phyloP scores from a whole-genome alignment of 2,113 vertebrate genomes.

The Varanus salvator region DNA sequence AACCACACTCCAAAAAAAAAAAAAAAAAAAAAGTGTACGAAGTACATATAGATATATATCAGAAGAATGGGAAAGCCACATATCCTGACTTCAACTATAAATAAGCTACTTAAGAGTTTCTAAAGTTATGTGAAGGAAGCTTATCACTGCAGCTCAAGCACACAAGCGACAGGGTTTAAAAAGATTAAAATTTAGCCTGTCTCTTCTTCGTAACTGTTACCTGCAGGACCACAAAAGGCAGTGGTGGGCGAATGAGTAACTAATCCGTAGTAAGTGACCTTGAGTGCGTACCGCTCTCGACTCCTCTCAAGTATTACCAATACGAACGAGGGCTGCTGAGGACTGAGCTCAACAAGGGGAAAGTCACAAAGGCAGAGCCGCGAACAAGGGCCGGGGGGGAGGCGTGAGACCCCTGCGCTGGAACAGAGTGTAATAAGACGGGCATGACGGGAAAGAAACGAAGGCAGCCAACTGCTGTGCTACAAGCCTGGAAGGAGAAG shows the following conservation, averaged over 20 bases:
- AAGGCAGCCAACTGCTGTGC: no score
- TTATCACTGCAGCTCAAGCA: neutral
- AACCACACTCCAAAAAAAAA: neutral
- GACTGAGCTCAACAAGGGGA: no score
- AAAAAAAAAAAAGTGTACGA: neutral
- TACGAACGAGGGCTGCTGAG: no score
- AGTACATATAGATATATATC: neutral
- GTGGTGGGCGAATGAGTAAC: neutral
- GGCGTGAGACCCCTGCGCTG: no score
- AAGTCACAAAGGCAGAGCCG: neutral
- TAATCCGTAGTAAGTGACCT: neutral
- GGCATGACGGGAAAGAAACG: no score
- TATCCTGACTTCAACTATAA: neutral
- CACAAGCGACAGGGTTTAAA: fast-evolving
- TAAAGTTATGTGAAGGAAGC: neutral
- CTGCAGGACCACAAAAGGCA: neutral
- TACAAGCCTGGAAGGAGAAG: neutral
- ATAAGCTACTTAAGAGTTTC: neutral
- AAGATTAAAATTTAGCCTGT: neutral
- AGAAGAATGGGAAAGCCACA: no score
- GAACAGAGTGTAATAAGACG: neutral
- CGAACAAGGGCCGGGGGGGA: no score
- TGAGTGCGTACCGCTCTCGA: neutral
- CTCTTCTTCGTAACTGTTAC: neutral
- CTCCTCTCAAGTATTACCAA: neutral